phyloP scores from a whole-genome alignment of 2,113 vertebrate species.

The Holacanthus passer region DNA sequence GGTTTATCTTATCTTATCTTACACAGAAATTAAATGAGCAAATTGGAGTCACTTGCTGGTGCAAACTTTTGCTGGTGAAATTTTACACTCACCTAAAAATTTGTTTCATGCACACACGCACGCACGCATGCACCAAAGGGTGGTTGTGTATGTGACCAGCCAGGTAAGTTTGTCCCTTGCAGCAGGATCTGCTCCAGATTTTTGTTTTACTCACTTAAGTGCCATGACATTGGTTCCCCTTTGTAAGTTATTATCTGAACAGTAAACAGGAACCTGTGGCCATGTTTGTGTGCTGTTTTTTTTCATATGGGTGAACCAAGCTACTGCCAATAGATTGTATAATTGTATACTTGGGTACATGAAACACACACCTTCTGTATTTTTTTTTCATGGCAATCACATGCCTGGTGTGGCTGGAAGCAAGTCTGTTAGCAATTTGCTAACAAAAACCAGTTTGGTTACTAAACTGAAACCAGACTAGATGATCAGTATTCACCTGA shows the following conservation, averaged over 20 bases:
- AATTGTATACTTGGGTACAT: not conserved
- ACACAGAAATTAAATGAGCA: conserved; percentile 11
- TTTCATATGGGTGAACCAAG: conserved; percentile 30
- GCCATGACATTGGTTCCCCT: conserved; percentile 51
- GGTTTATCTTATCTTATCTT: no score
- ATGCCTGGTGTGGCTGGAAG: not conserved
- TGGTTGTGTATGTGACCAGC: not conserved
- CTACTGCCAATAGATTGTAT: conserved; percentile 54
- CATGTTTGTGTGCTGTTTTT: conserved; percentile 34
- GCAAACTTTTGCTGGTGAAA: conserved; percentile 3
- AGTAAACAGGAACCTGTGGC: conserved; percentile 19
- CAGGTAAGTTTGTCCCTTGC: not conserved
- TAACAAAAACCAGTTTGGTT: conserved; percentile 9
- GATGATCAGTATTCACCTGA: not conserved
- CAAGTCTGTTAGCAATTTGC: conserved; percentile 12
- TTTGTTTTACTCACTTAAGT: conserved; percentile 59
- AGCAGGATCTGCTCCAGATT: conserved; percentile 10
- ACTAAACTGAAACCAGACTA: not conserved
- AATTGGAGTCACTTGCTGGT: not conserved
- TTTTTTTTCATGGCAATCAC: not conserved
- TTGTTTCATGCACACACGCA: not conserved
- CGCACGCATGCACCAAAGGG: not conserved
- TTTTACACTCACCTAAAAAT: not conserved
- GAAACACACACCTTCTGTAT: not conserved
- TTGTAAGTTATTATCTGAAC: conserved; percentile 36